Evolutionary conservation across 2,888 invertebrate species (phyloP).

Genomic region (Antheraea yamamai): DNA sequence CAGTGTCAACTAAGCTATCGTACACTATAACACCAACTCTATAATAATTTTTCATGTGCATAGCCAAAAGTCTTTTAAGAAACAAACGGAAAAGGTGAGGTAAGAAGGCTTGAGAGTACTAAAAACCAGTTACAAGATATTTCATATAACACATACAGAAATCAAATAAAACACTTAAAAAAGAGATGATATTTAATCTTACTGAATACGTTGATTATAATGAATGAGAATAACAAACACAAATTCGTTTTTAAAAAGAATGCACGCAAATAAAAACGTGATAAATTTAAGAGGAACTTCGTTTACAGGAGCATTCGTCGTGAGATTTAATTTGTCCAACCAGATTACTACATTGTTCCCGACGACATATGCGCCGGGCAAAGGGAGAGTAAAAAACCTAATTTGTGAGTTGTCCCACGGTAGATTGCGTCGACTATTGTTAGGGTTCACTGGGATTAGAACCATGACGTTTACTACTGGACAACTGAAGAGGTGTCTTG

Average conservation of each 20-base stretch:
- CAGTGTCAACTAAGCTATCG: too few species aligned
- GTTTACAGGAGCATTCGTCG: slow-evolving; percentile 30
- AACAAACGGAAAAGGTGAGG: neutral
- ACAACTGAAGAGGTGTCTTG: neutral
- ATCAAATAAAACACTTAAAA: neutral
- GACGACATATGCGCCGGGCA: slow-evolving; percentile 47
- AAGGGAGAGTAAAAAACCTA: slow-evolving; percentile 50
- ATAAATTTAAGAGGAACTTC: slow-evolving; percentile 13
- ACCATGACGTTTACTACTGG: neutral
- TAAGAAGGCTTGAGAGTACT: neutral
- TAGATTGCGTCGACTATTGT: neutral
- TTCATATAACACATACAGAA: neutral
- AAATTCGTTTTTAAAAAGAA: neutral
- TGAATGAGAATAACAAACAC: neutral
- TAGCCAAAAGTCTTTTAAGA: too few species aligned
- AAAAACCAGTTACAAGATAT: neutral
- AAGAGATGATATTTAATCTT: neutral
- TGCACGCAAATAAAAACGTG: neutral
- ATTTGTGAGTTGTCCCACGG: slow-evolving; percentile 35
- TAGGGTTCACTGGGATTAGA: neutral
- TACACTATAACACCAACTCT: too few species aligned
- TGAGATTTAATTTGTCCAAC: slow-evolving; percentile 58
- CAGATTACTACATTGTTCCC: slow-evolving; percentile 58
- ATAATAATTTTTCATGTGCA: too few species aligned
- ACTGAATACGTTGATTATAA: neutral